Evolutionary conservation across 2,888 invertebrate genomes (phyloP), one percentile per base, ranked within the genome.

Genomic region (Proisotoma minuta): DNA sequence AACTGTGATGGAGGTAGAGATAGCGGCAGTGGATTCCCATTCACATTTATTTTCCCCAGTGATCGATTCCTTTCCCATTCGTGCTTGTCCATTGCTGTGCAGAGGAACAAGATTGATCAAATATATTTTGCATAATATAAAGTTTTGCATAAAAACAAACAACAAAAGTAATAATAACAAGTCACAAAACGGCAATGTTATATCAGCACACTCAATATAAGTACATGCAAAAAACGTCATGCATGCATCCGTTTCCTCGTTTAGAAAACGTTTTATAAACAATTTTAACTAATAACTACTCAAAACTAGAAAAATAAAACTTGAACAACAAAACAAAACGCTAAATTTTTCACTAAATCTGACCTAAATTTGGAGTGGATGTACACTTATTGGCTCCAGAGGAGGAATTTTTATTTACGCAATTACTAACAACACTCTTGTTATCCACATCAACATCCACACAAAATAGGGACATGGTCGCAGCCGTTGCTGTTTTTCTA

Each of bases 301-400:
- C n/a, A n/a, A n/a, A n/a, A n/a, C n/a, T n/a, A n/a, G n/a, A n/a
- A n/a, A n/a, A n/a, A n/a, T n/a, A n/a, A 34, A 34, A 49, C 26
- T 23, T 15, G 28, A 39, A 20, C 23, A 26, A 18, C 1, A 48
- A 29, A 47, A 29, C n/a, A 40, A 43, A 29, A 20, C 23, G 51
- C 59, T n/a, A 54, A 65, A 60, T 43, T 12, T 43, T 43, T 34
- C 8, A 10, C 34, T 34, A 63, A 54, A 50, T 57, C 65, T 63
- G 80, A 92, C 92, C 92, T 91, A 94, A 82, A 82, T 91, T 91
- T 76, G 93, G 93, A 78, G 92, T 91, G 76, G 92, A 92, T 77
- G 86, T 87, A 80, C 91, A 90, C 74, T 82, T 78, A 75, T 79
- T 26, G 54, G 27, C 60, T 47, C 48, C 60, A 53, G 28, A 3